Conservation (phyloP, 2,888 invertebrate genomes). For the Leptothorax acervorum region DNA sequence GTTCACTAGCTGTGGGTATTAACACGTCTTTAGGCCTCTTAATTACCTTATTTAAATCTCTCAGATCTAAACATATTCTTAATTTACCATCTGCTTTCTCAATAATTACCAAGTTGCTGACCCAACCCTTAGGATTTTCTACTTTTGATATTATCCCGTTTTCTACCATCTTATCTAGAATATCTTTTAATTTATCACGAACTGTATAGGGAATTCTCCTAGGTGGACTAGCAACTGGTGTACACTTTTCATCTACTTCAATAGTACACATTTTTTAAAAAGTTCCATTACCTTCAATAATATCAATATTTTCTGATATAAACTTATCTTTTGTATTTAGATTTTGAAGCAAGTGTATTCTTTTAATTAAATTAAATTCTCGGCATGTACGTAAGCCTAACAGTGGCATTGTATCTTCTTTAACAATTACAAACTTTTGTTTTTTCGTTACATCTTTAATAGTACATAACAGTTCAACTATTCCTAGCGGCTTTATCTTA, state of each 20-base stretch:
- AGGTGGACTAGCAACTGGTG: neutral
- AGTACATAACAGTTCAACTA: neutral
- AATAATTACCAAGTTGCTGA: neutral
- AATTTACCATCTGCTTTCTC: neutral
- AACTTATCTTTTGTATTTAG: neutral
- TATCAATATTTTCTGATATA: neutral
- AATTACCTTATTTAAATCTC: neutral
- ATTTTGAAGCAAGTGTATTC: neutral
- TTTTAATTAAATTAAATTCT: neutral
- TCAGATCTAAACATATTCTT: neutral
- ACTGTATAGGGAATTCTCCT: neutral
- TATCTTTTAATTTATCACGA: neutral
- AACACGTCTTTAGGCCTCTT: neutral
- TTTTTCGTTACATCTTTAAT: neutral
- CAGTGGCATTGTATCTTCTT: neutral
- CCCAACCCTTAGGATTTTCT: neutral
- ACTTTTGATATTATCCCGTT: neutral
- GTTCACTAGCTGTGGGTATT: neutral
- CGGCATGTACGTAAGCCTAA: neutral
- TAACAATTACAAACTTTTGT: neutral
- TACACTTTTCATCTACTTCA: neutral
- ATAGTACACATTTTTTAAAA: neutral
- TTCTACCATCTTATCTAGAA: neutral
- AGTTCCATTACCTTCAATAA: neutral
- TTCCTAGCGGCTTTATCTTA: neutral